phyloP scores from a whole-genome alignment of 2,113 vertebrate genomes.

The Pterocles burchelli region DNA sequence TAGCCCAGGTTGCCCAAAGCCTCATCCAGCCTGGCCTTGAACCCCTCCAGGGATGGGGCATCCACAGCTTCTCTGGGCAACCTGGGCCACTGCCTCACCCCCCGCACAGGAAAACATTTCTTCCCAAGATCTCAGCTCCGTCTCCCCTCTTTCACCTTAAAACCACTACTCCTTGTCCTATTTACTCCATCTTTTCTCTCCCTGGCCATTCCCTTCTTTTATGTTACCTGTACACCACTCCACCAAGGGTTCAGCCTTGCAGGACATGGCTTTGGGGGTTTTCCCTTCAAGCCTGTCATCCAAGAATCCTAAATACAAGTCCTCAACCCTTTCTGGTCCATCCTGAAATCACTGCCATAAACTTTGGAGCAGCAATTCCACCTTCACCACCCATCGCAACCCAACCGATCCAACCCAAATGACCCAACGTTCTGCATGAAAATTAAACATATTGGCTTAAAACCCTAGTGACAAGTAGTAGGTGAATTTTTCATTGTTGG shows the following conservation, averaged over 20 bases:
- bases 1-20: too few species aligned
- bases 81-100: too few species aligned
- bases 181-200: not conserved
- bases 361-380: not conserved
- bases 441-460: not conserved
- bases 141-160: too few species aligned
- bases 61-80: too few species aligned
- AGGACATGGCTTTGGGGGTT: not conserved
- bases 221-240: fast-evolving
- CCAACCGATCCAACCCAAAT: fast-evolving
- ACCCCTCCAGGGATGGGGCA: too few species aligned
- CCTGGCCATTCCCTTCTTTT: not conserved
- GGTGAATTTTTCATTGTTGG: fast-evolving
- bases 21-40: too few species aligned
- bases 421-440: too few species aligned
- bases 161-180: too few species aligned
- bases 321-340: not conserved
- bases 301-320: not conserved
- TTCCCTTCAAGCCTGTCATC: not conserved
- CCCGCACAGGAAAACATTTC: too few species aligned
- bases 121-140: too few species aligned
- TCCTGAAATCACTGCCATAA: not conserved
- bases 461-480: fast-evolving
- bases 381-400: not conserved
- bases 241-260: not conserved